These are phyloP conservation scores for Phallusia fumigata DNA, from an alignment of 23 tunicate genomes.

Conservation along the genomic window DNA sequence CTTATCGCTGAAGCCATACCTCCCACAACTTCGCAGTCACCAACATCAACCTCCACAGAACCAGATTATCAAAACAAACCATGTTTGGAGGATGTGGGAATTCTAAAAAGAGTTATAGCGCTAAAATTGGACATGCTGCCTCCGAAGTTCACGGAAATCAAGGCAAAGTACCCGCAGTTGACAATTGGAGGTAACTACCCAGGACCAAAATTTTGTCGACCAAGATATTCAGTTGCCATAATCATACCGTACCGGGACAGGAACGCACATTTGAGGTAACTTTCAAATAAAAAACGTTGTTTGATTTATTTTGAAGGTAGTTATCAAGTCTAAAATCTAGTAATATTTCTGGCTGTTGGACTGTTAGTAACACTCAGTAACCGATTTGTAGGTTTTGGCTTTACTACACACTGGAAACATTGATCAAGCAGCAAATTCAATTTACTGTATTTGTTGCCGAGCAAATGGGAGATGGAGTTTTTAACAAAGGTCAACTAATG, in stretches of 20 bases:
- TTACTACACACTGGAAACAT: slow-evolving; percentile 42
- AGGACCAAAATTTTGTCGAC: slow-evolving; percentile 56
- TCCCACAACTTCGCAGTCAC: background rate
- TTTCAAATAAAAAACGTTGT: too few relatives aligned
- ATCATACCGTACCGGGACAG: slow-evolving; percentile 77
- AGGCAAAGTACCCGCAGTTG: slow-evolving; percentile 8
- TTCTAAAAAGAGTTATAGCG: background rate
- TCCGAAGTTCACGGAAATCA: slow-evolving; percentile 34
- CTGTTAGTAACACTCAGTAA: too few relatives aligned
- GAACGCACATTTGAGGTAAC: slow-evolving; percentile 52
- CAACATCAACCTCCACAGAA: background rate
- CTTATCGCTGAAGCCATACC: too few relatives aligned
- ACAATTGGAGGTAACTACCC: slow-evolving; percentile 39
- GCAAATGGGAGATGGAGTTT: slow-evolving; percentile 44
- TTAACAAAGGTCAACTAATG: slow-evolving; percentile 77
- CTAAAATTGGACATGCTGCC: background rate
- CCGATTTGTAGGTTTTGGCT: slow-evolving; percentile 59
- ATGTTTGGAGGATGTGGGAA: background rate
- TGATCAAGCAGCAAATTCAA: slow-evolving; percentile 42
- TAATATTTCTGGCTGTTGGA: too few relatives aligned
- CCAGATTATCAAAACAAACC: background rate
- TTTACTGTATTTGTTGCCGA: slow-evolving; percentile 58
- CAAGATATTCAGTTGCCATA: slow-evolving; percentile 60
- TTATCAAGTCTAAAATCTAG: too few relatives aligned
- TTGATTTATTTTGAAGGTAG: too few relatives aligned